These are phyloP conservation scores for Cercopithecus hamlyni DNA, from an alignment of 2,797 vertebrate species.

Conservation along the genomic window DNA sequence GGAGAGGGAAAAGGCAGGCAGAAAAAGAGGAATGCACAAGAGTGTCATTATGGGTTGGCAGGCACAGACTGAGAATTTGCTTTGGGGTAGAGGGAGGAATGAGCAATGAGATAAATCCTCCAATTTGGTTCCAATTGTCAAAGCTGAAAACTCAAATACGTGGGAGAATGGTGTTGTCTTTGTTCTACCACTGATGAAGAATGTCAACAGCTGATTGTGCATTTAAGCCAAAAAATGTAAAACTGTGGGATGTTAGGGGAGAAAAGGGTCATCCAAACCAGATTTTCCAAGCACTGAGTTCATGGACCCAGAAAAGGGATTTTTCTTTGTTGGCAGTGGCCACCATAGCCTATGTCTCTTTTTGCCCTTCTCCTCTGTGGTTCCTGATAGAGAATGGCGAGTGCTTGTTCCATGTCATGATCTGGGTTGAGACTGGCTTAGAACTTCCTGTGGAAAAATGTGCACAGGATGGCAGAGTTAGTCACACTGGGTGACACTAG, in stretches of 20 bases:
- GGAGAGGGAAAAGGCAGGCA: neutral
- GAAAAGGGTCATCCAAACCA: neutral
- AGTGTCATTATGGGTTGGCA: neutral
- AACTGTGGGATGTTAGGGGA: neutral
- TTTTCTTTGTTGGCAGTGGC: neutral
- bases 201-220: neutral
- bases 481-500: neutral
- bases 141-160: neutral
- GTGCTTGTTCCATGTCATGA: rapidly evolving
- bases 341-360: rapidly evolving
- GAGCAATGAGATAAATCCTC: neutral
- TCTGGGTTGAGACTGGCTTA: neutral
- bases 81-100: neutral
- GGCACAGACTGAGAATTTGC: neutral
- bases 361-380: neutral
- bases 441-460: neutral
- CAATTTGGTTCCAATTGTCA: neutral
- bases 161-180: neutral
- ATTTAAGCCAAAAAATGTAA: neutral
- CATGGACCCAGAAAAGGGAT: rapidly evolving
- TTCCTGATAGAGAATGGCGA: rapidly evolving
- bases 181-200: neutral
- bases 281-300: neutral
- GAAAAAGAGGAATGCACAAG: neutral
- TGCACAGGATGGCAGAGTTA: neutral